Evolutionary conservation across 2,113 vertebrate genomes (phyloP).

Genomic region (Hassar affinis): DNA sequence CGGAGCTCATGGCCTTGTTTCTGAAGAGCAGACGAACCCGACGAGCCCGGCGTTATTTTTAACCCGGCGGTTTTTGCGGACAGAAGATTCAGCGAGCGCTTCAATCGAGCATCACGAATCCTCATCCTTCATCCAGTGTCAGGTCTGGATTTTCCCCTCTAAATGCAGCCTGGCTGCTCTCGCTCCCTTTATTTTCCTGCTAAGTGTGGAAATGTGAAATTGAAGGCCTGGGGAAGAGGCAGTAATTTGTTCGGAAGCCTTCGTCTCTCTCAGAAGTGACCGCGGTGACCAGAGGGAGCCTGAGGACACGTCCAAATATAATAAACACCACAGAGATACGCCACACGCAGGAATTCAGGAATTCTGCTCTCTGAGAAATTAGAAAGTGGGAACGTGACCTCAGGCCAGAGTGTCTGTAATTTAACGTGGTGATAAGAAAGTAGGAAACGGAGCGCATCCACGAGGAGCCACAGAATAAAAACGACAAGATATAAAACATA

Average conservation of each 20-base stretch:
- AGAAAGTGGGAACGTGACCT: constrained; percentile 14
- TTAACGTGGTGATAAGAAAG: constrained; percentile 2
- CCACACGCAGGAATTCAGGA: constrained; percentile 11
- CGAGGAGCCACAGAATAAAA: not conserved
- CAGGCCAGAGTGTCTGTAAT: not conserved
- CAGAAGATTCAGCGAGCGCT: constrained; percentile 35
- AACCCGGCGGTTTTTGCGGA: constrained; percentile 20
- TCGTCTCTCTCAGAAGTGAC: constrained; percentile 39
- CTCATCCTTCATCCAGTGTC: constrained; percentile 40
- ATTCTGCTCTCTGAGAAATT: constrained; percentile 21
- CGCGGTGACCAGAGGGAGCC: constrained; percentile 39
- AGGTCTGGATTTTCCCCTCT: constrained; percentile 46
- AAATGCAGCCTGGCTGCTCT: constrained; percentile 44
- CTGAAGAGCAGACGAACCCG: constrained; percentile 7
- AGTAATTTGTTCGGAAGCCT: constrained; percentile 44
- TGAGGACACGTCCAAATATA: constrained; percentile 51
- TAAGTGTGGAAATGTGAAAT: constrained; percentile 47
- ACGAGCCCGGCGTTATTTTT: constrained; percentile 26
- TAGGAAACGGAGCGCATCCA: not conserved
- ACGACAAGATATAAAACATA: not conserved
- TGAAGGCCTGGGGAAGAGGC: constrained; percentile 46
- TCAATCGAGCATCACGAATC: constrained; percentile 35
- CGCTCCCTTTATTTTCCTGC: constrained; percentile 33
- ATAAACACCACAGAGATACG: constrained; percentile 48
- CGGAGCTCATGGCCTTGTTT: not conserved